Base-by-base conservation (phyloP, 2,797 vertebrate species). In the Gallinago stenura region DNA sequence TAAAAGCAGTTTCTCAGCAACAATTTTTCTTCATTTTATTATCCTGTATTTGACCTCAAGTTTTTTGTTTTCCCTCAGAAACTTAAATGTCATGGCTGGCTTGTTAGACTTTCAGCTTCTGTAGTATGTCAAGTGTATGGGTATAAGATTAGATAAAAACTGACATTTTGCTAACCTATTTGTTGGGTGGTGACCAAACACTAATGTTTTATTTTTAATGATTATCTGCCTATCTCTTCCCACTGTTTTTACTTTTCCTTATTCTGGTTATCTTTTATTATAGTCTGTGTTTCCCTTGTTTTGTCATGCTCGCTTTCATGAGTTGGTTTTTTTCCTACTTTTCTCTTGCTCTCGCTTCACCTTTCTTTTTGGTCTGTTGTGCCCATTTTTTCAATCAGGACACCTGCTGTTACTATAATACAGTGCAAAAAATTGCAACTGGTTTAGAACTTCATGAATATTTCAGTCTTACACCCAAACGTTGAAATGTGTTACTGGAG, bases 381-480 rank as follows among this genome's bases (percentile, higher is more conserved):
- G 33, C 25, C 22, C 22, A 33, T 20, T 66, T 58, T 91, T 78
- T 81, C 24, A 35, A 19, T 50, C 35, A 39, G 24, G 14, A 19
- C 12, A 92, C 14, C 5, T 76, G 45, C 39, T 9, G 31, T 28
- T 64, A 57, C 6, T 71, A 20, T 26, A 78, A 89, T 30, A 45
- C 8, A 73, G 15, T 30, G 9, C 21, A 89, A 96, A 95, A 89
- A 58, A 46, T 39, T 79, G 30, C 35, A 82, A 35, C 24, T 68
- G 19, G 10, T 81, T 83, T 73, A 66, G 9, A 90, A 84, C 15
- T 73, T 56, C 28, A 35, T 53, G 24, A 80, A 31, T 83, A 87
- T 83, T 85, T 85, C 11, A 28, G 11, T 37, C 30, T 73, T 89
- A 65, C 53, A 83, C 16, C 12, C 50, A 91, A 91, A 78, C 9